Evolutionary conservation across 2,888 invertebrate species (phyloP), one percentile per base, ranked within the genome.

Genomic region (Hypomecis atomaria): DNA sequence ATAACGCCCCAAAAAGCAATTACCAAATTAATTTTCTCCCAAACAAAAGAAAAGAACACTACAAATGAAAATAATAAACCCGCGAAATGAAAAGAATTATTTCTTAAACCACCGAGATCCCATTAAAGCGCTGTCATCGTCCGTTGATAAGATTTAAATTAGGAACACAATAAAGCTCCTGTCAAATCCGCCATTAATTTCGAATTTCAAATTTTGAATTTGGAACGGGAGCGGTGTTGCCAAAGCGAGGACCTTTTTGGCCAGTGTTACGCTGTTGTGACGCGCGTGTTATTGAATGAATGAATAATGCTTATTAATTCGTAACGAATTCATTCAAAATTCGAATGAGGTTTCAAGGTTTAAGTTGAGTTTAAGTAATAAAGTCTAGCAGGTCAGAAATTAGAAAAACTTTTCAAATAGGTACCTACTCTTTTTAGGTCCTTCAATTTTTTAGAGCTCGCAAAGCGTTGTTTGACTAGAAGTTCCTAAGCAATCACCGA

Each of bases 131-230:
- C 92, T 92, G 92, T 92, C 92, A 92, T 91, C 92, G 89, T 84
- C 73, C 78, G 84, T 86, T 92, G 91, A 92, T 92, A 92, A 90
- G 92, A 91, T 91, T 92, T 90, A 91, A 92, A 92, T 92, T 92
- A 92, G 89, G 85, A 86, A 71, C 86, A 89, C 89, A 92, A 92
- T 92, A 92, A 90, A 82, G 89, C 88, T 88, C 86, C 92, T 92
- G 92, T 92, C 92, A 92, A 92, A 92, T 90, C 82, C 88, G 90
- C 91, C 90, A 92, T 92, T 92, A 92, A 91, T 92, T 87, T 84
- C 78, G 77, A 86, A 87, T 89, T 88, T 89, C 77, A 86, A 88
- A 88, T 88, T 89, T 86, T 84, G 90, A 90, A 92, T 88, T 89
- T 86, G 84, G 90, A 90, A 92, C 92, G 86, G 91, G 87, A 91